These are phyloP conservation scores for Ferdinandea cuprea DNA, from an alignment of 2,888 invertebrate species.

Conservation along the genomic window DNA sequence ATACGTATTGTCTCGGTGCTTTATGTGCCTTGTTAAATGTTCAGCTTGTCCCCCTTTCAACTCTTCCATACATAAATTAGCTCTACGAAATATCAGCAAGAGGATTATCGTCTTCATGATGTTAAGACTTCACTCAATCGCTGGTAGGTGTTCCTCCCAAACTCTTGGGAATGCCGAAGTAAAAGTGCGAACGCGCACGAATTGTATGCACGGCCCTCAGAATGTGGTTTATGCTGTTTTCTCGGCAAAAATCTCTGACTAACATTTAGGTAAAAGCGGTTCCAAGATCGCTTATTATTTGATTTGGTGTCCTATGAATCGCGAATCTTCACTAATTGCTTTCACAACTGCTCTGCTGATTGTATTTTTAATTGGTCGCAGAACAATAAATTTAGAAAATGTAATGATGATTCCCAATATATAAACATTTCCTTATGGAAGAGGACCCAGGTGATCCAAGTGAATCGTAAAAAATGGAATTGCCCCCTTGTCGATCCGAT, in stretches of 20 bases:
- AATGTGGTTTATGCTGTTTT: conserved; percentile 71
- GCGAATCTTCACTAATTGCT: conserved; percentile 19
- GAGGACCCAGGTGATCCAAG: conserved; percentile 51
- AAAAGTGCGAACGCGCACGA: conserved; percentile 30
- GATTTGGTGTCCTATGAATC: conserved; percentile 73
- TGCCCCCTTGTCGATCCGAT: conserved; percentile 3
- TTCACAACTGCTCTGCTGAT: conserved; percentile 26
- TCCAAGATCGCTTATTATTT: conserved; percentile 73
- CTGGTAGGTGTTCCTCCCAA: conserved; percentile 7
- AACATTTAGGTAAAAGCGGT: conserved; percentile 73
- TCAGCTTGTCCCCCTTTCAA: too few relatives aligned
- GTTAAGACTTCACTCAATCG: conserved; percentile 1
- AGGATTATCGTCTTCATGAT: too few relatives aligned
- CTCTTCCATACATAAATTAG: too few relatives aligned
- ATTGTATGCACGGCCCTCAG: conserved; percentile 66
- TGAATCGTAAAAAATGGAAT: conserved; percentile 57
- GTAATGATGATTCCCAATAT: conserved; percentile 17
- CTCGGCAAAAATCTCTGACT: conserved; percentile 68
- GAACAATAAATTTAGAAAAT: conserved; percentile 50
- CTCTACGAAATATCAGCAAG: too few relatives aligned
- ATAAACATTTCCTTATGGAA: conserved; percentile 23
- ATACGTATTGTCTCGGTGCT: too few relatives aligned
- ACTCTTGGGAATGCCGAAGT: background rate
- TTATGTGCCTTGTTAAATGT: too few relatives aligned
- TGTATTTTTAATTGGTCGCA: conserved; percentile 38